Base-by-base conservation (phyloP, 1,140 invertebrate genomes). In the Magallana ariakensis region DNA sequence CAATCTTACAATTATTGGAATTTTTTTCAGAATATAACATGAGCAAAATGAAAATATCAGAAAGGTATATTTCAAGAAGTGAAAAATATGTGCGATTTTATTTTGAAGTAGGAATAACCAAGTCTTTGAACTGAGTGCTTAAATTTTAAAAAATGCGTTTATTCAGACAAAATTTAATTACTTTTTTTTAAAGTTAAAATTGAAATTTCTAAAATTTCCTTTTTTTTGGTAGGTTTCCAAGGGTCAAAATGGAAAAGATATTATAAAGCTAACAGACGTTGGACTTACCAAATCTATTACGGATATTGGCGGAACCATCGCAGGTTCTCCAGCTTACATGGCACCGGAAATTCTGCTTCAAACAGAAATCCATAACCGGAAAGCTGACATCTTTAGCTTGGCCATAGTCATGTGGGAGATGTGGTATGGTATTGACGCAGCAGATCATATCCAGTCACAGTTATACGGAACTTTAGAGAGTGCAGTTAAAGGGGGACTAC, bases 361-460 rank as follows among this genome's bases (percentile, higher is more conserved):
- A 66, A 82, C 26, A 22, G 89, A 85, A 11, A 66, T 86, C 11
- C 92, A 92, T 70, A 90, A 91, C 80, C 84, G 89, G 66, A 89
- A 90, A 53, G 91, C 89, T 0, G 92, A 92, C 70, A 91, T 92
- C 16, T 92, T 91, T 82, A 90, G 88, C 75, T 66, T 92, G 46
- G 90, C 80, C 7, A 88, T 92, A 56, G 90, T 92, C 6, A 54
- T 91, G 7, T 92, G 92, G 92, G 92, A 92, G 83, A 87, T 92
- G 56, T 92, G 92, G 92, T 92, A 92, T 80, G 92, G 91, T 11
- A 66, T 89, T 11, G 92, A 92, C 62, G 89, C 88, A 13, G 90
- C 90, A 54, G 88, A 88, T 46, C 89, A 90, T 83, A 91, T 90
- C 13, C 60, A 84, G 56, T 60, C 84, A n/a, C 84, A 89, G n/a